phyloP scores from a whole-genome alignment of 1,140 invertebrate species.

The Leptinotarsa lineolata region DNA sequence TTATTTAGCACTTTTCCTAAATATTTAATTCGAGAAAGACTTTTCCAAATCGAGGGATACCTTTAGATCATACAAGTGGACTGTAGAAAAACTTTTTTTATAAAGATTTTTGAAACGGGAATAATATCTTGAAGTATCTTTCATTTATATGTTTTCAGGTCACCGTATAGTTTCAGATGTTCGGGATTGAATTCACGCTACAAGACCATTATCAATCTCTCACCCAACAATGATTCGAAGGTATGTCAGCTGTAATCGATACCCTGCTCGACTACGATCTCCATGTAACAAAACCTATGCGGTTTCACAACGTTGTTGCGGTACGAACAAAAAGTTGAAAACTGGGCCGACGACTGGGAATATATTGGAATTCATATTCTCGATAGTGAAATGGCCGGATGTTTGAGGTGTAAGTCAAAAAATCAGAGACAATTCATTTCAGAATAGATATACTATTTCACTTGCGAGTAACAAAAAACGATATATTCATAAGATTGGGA shows the following conservation, averaged over 20 bases:
- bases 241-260: background rate
- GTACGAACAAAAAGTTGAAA: conserved; percentile 2
- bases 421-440: background rate
- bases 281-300: conserved; percentile 2
- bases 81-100: too few species aligned
- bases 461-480: background rate
- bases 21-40: too few species aligned
- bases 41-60: too few species aligned
- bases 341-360: background rate
- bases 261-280: background rate
- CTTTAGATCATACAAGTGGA: too few species aligned
- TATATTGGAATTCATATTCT: background rate
- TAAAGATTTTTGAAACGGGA: too few species aligned
- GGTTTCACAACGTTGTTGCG: background rate
- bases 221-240: background rate
- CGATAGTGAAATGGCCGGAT: background rate
- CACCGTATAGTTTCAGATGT: too few species aligned
- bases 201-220: background rate
- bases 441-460: background rate
- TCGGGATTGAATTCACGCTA: too few species aligned
- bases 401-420: background rate
- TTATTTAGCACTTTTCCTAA: too few species aligned
- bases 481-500: background rate
- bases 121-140: too few species aligned
- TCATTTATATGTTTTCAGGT: too few species aligned